phyloP scores from a whole-genome alignment of 2,888 invertebrate genomes.

The Stratiomys singularior region DNA sequence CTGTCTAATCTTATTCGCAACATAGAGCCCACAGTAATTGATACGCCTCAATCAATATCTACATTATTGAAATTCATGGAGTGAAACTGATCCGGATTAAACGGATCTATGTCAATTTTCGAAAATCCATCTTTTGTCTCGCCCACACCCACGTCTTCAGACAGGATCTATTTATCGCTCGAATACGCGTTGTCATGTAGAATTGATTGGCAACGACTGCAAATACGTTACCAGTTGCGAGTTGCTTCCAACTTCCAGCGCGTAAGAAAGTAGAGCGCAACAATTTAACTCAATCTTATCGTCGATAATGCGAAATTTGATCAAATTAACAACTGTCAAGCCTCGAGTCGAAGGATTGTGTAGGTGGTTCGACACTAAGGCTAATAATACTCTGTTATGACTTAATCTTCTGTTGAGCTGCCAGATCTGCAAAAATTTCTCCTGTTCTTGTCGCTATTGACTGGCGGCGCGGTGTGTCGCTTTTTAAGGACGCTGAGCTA shows the following conservation, averaged over 20 bases:
- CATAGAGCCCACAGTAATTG: background rate
- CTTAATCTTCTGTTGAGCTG: constrained; percentile 21
- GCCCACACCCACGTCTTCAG: background rate
- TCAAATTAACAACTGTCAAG: constrained; percentile 23
- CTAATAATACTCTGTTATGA: constrained; percentile 24
- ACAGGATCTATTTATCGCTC: constrained; percentile 4
- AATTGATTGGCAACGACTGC: constrained; percentile 38
- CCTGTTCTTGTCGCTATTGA: background rate
- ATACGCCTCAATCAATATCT: constrained; percentile 1
- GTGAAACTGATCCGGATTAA: constrained; percentile 36
- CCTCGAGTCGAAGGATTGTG: background rate
- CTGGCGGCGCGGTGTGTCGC: background rate
- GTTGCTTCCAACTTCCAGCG: constrained; percentile 7
- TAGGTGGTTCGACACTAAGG: background rate
- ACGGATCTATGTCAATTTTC: constrained; percentile 33
- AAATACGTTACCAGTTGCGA: background rate
- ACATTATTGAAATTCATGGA: constrained; percentile 17
- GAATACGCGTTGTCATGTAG: background rate
- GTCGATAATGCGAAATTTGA: constrained; percentile 29
- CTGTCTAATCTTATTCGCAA: background rate
- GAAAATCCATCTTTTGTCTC: constrained; percentile 36
- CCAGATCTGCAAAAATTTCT: constrained; percentile 14
- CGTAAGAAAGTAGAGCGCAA: constrained; percentile 43
- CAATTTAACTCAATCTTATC: constrained; percentile 40
- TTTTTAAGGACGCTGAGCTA: background rate